These are phyloP conservation scores for Nothobranchius furzeri DNA, from an alignment of 2,113 vertebrate genomes.

Conservation along the genomic window DNA sequence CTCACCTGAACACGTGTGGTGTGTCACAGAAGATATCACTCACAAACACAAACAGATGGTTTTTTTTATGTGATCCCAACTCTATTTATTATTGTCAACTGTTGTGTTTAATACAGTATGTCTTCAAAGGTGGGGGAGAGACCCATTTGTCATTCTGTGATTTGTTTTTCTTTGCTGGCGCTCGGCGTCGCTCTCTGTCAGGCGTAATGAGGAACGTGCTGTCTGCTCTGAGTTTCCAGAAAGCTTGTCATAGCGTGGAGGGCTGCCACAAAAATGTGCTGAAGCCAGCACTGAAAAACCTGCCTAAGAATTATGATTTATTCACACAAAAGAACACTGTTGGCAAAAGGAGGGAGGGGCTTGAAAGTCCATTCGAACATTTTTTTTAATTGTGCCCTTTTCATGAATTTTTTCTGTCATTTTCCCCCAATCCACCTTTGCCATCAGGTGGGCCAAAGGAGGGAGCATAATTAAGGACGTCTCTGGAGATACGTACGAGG, in stretches of 20 bases:
- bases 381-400: constrained; percentile 20
- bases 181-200: constrained; percentile 53
- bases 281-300: constrained; percentile 69
- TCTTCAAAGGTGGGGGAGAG: constrained; percentile 61
- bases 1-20: constrained; percentile 35
- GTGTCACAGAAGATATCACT: constrained; percentile 48
- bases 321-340: constrained; percentile 62
- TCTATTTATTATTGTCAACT: constrained; percentile 70
- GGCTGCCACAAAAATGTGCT: constrained; percentile 69
- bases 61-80: constrained; percentile 59
- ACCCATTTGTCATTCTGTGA: constrained; percentile 74
- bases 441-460: constrained; percentile 93
- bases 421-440: constrained; percentile 16
- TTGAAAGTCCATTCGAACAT: constrained; percentile 38
- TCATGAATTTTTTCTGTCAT: constrained; percentile 18
- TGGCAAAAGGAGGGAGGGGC: constrained; percentile 35
- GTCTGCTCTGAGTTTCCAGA: constrained; percentile 63
- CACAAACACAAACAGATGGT: constrained; percentile 63
- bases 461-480: constrained; percentile 93
- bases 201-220: constrained; percentile 67
- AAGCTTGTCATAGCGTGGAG: constrained; percentile 66
- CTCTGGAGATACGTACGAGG: constrained; percentile 90
- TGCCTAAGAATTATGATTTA: constrained; percentile 71
- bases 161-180: constrained; percentile 66
- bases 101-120: constrained; percentile 61